phyloP scores from a whole-genome alignment of 2,888 invertebrate genomes.

The Netelia melanura region DNA sequence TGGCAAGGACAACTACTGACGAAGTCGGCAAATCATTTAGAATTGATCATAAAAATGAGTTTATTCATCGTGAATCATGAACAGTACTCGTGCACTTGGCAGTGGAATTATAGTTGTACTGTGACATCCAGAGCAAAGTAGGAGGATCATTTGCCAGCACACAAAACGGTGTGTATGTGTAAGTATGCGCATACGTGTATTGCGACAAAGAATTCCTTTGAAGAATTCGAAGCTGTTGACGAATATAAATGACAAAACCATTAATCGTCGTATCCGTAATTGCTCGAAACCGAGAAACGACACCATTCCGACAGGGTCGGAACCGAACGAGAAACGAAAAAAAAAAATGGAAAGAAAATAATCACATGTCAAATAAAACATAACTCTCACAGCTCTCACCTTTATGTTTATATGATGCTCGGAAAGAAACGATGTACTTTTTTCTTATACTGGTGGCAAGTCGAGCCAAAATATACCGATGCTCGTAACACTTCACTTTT shows the following conservation, averaged over 20 bases:
- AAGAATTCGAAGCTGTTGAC: not conserved
- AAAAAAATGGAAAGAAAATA: conserved; percentile 36
- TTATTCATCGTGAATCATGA: conserved; percentile 43
- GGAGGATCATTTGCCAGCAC: conserved; percentile 54
- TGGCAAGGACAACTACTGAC: not conserved
- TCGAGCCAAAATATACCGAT: conserved; percentile 29
- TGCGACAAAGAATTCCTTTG: not conserved
- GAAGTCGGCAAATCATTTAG: not conserved
- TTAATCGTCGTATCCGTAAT: not conserved
- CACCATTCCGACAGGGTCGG: not conserved
- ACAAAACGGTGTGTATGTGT: conserved; percentile 29
- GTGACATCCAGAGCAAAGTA: conserved; percentile 44
- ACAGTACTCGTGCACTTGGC: conserved; percentile 11
- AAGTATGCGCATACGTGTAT: not conserved
- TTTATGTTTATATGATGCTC: conserved; percentile 45
- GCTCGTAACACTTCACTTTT: conserved; percentile 65
- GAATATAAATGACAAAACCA: not conserved
- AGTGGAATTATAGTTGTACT: conserved; percentile 45
- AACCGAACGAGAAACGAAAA: not conserved
- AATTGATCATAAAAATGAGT: not conserved
- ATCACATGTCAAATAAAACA: conserved; percentile 67
- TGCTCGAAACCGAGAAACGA: not conserved
- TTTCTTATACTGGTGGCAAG: conserved; percentile 36
- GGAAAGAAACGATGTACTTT: conserved; percentile 40
- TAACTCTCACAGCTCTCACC: conserved; percentile 54